phyloP scores from a whole-genome alignment of 1,140 invertebrate genomes.

The Scylla paramamosain region DNA sequence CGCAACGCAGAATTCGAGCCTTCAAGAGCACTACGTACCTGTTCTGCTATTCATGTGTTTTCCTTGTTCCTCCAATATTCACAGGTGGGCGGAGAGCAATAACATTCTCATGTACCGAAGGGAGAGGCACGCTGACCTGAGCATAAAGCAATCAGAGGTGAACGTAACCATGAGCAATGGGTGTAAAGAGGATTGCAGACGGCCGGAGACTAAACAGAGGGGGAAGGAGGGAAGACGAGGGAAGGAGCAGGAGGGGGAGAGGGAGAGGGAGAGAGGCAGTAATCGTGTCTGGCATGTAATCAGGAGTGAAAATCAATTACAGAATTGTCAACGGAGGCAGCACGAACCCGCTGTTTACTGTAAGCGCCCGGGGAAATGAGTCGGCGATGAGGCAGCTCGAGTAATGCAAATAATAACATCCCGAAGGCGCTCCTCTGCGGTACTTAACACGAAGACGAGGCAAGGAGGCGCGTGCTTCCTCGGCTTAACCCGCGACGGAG shows the following conservation, averaged over 20 bases:
- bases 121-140: neutral
- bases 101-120: neutral
- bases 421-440: neutral
- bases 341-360: neutral
- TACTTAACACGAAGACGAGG: neutral
- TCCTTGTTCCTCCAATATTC: no score
- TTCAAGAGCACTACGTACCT: no score
- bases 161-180: no score
- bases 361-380: neutral
- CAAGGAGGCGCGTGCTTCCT: neutral
- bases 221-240: neutral
- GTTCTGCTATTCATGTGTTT: no score
- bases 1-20: no score
- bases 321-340: conserved; percentile 1
- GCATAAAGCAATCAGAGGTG: no score
- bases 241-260: neutral
- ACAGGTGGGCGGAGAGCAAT: no score
- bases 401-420: neutral
- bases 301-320: conserved; percentile 4
- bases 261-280: neutral
- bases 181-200: no score
- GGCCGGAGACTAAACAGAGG: neutral
- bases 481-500: no score
- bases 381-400: neutral
- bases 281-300: conserved; percentile 13